Percentiles rank a stretch among this genome's conserved stretches.
These are phyloP conservation scores for Cryptocheilus praepositus DNA, from an alignment of 2,888 invertebrate genomes.

Conservation along the genomic window DNA sequence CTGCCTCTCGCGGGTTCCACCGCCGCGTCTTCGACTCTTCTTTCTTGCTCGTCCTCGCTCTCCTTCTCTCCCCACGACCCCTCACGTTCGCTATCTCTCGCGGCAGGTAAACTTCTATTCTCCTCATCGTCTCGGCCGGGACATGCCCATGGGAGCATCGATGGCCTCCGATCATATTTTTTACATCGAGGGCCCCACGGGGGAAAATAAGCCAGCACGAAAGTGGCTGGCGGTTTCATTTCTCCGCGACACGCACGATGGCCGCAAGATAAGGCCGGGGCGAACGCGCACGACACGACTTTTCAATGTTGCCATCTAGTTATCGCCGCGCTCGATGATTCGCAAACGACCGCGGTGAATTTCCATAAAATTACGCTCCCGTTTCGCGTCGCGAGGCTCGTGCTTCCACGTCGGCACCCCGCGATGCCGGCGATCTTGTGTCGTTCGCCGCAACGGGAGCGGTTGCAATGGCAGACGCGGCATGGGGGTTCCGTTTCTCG, in stretches of 20 bases:
- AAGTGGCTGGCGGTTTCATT: conserved; percentile 46
- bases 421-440: neutral
- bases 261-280: conserved; percentile 48
- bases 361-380: neutral
- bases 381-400: neutral
- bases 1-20: conserved; percentile 28
- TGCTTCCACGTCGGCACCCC: no score
- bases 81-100: conserved; percentile 34
- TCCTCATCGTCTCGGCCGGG: conserved; percentile 51
- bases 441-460: neutral
- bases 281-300: neutral
- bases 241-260: conserved; percentile 44
- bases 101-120: conserved; percentile 62
- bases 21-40: conserved; percentile 25
- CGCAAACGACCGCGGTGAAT: conserved; percentile 1
- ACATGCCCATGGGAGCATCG: conserved; percentile 61
- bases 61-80: conserved; percentile 31
- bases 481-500: neutral
- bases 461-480: no score
- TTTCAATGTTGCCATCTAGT: conserved; percentile 7
- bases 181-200: conserved; percentile 52
- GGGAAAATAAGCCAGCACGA: conserved; percentile 55
- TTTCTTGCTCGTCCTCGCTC: conserved; percentile 31
- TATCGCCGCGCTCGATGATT: neutral
- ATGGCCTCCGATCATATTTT: conserved; percentile 65